Percentiles rank a stretch among this genome's conserved stretches.
Evolutionary conservation across 2,888 invertebrate species (phyloP).

Genomic region (Adineta ricciae): DNA sequence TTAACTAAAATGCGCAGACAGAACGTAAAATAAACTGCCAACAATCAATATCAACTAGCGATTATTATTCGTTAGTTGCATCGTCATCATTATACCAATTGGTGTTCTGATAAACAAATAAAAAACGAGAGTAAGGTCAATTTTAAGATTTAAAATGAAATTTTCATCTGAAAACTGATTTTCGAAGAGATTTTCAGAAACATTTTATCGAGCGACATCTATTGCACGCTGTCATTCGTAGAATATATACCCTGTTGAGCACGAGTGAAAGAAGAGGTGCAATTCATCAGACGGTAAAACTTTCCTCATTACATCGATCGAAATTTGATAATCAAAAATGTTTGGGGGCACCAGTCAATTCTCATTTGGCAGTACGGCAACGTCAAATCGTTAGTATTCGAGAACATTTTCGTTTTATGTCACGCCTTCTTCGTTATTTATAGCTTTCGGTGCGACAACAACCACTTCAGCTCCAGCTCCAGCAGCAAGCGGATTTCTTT

Average conservation of each 20-base stretch:
- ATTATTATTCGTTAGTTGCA: neutral
- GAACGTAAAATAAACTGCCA: neutral
- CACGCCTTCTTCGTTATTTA: neutral
- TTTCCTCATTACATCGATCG: neutral
- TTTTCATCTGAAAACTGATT: neutral
- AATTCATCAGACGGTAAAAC: neutral
- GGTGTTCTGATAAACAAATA: neutral
- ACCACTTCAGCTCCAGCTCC: neutral
- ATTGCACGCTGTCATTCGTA: neutral
- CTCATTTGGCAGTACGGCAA: neutral
- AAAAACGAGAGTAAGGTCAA: neutral
- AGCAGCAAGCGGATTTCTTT: constrained; percentile 18
- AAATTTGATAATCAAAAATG: neutral
- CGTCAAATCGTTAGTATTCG: neutral
- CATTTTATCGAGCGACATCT: neutral
- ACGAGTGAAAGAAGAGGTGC: neutral
- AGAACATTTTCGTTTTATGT: neutral
- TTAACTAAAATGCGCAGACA: neutral
- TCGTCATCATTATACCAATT: neutral
- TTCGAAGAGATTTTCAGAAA: neutral
- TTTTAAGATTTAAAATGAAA: neutral
- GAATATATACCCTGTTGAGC: neutral
- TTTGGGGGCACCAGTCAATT: neutral
- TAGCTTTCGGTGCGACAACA: neutral
- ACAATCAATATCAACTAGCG: neutral